Percentiles rank a stretch among this genome's conserved stretches.
phyloP scores from a whole-genome alignment of 2,113 vertebrate species.

The Electrona antarctica region DNA sequence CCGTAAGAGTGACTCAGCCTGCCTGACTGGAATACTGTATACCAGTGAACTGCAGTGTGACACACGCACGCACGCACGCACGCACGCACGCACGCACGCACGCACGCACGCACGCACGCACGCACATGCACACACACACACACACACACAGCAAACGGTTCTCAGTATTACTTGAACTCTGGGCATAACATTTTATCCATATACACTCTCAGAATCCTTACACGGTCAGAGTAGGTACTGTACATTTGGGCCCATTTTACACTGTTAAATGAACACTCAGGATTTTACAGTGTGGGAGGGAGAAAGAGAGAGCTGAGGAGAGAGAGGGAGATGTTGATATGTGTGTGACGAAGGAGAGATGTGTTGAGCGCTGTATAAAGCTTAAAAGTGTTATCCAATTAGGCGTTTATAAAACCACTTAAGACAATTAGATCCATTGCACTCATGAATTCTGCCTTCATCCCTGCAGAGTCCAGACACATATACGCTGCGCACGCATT shows the following conservation, averaged over 20 bases:
- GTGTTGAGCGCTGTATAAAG: background rate
- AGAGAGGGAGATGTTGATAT: too few relatives aligned
- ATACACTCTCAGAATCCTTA: background rate
- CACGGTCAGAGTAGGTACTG: background rate
- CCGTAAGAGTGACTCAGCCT: constrained; percentile 50
- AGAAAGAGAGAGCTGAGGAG: background rate
- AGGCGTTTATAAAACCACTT: constrained; percentile 33
- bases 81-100: background rate
- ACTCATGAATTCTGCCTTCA: constrained; percentile 20
- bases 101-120: too few relatives aligned
- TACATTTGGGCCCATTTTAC: background rate
- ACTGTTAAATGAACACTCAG: background rate
- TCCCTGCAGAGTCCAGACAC: constrained; percentile 2
- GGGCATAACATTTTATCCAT: too few relatives aligned
- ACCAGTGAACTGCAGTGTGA: constrained; percentile 5
- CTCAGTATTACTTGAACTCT: too few relatives aligned
- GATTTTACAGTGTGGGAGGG: background rate
- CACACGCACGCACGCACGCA: constrained; percentile 3
- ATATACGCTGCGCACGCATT: background rate
- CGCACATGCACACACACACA: too few relatives aligned
- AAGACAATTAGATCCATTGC: constrained; percentile 41
- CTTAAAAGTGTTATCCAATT: constrained; percentile 34
- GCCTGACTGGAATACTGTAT: constrained; percentile 47
- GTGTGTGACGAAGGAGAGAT: background rate
- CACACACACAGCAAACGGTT: too few relatives aligned